These are phyloP conservation scores for Scylla paramamosain DNA, from an alignment of 1,140 invertebrate species.

Conservation along the genomic window DNA sequence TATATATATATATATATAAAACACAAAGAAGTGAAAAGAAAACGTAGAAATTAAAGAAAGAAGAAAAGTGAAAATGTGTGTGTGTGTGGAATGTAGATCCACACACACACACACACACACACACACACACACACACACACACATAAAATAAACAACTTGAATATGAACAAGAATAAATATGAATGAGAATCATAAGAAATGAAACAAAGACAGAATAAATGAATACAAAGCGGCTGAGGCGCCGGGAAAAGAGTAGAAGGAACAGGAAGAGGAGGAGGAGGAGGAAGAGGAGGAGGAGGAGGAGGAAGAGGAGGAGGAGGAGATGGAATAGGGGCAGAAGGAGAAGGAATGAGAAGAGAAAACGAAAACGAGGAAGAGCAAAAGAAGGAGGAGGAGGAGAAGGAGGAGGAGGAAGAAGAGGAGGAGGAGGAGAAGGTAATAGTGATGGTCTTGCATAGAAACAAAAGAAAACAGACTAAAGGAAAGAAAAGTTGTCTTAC, in stretches of 20 bases:
- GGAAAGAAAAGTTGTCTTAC: no score
- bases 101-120: no score
- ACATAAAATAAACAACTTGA: no score
- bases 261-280: slow-evolving; percentile 29
- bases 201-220: neutral
- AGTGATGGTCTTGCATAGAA: neutral
- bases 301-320: neutral
- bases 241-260: no score
- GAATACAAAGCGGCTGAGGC: neutral
- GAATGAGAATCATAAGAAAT: neutral
- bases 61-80: no score
- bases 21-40: no score
- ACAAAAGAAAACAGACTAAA: neutral
- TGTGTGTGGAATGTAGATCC: no score
- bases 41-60: no score
- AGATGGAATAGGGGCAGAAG: neutral
- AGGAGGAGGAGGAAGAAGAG: neutral
- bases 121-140: no score
- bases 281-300: slow-evolving; percentile 7
- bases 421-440: neutral
- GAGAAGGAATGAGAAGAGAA: neutral
- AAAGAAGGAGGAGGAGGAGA: neutral
- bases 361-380: neutral
- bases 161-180: no score
- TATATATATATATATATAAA: no score